phyloP scores from a whole-genome alignment of 2,797 vertebrate genomes.

The Catharus ustulatus region DNA sequence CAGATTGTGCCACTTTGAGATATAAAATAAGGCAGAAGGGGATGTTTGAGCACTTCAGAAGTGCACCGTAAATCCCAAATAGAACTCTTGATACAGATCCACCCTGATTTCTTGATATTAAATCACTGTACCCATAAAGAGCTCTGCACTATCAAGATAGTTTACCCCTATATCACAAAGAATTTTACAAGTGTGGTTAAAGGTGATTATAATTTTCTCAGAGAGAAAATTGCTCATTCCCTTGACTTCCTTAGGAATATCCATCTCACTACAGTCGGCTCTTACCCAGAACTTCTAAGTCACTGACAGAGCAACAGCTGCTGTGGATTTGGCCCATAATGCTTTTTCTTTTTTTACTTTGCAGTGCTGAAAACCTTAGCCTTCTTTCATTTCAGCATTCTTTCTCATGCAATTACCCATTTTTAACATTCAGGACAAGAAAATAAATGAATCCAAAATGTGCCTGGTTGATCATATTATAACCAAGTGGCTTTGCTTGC shows the following conservation, averaged over 20 bases:
- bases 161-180: not conserved
- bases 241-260: not conserved
- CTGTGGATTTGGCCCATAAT: not conserved
- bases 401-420: not conserved
- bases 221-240: not conserved
- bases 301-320: not conserved
- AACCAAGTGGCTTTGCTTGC: not conserved
- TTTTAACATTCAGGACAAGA: not conserved
- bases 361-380: not conserved
- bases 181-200: not conserved
- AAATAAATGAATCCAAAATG: not conserved
- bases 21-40: not conserved
- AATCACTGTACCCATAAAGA: not conserved
- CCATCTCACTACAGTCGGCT: not conserved
- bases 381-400: not conserved
- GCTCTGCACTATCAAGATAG: not conserved
- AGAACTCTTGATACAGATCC: not conserved
- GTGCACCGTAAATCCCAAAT: not conserved
- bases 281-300: not conserved
- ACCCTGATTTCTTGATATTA: not conserved
- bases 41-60: not conserved
- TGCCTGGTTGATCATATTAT: fast-evolving
- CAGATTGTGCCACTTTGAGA: not conserved
- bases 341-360: not conserved
- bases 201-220: not conserved